These are phyloP conservation scores for Drosophila subsilvestris DNA, from an alignment of 2,888 invertebrate species.

Conservation along the genomic window DNA sequence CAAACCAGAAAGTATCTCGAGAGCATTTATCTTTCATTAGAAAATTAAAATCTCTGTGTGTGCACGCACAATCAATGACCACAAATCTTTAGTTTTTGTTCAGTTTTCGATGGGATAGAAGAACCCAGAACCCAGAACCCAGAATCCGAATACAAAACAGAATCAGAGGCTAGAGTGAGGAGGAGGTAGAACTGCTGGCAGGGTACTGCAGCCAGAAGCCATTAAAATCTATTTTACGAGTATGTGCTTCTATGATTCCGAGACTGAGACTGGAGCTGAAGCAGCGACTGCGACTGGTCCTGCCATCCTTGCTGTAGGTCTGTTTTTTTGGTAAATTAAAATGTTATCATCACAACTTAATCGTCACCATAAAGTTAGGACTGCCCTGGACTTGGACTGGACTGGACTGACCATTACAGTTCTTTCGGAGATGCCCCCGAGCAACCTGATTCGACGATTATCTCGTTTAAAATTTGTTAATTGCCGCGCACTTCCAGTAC, in stretches of 20 bases:
- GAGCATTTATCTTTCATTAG: slow-evolving; percentile 79
- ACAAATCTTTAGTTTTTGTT: slow-evolving; percentile 68
- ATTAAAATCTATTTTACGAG: slow-evolving; percentile 60
- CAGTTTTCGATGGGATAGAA: slow-evolving; percentile 23
- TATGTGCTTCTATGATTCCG: slow-evolving; percentile 59
- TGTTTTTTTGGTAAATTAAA: slow-evolving; percentile 75
- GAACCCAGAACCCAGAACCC: not conserved
- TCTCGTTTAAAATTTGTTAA: slow-evolving; percentile 74
- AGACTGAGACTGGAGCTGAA: slow-evolving; percentile 45
- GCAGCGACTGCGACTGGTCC: slow-evolving; percentile 27
- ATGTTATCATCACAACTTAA: slow-evolving; percentile 76
- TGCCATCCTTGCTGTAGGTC: slow-evolving; percentile 68
- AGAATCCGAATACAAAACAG: not conserved
- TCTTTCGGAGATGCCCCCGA: not conserved
- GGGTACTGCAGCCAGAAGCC: slow-evolving; percentile 31
- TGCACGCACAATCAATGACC: slow-evolving; percentile 74
- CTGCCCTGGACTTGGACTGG: slow-evolving; percentile 1
- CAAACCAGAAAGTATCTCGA: slow-evolving; percentile 47
- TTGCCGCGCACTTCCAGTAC: slow-evolving; percentile 77
- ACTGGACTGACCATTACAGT: slow-evolving; percentile 29
- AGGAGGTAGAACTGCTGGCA: not conserved
- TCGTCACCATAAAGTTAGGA: slow-evolving; percentile 63
- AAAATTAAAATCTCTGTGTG: slow-evolving; percentile 76
- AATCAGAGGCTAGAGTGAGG: not conserved
- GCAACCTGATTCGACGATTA: slow-evolving; percentile 64